phyloP scores from a whole-genome alignment of 2,797 vertebrate genomes.

The Linurgus olivaceus region DNA sequence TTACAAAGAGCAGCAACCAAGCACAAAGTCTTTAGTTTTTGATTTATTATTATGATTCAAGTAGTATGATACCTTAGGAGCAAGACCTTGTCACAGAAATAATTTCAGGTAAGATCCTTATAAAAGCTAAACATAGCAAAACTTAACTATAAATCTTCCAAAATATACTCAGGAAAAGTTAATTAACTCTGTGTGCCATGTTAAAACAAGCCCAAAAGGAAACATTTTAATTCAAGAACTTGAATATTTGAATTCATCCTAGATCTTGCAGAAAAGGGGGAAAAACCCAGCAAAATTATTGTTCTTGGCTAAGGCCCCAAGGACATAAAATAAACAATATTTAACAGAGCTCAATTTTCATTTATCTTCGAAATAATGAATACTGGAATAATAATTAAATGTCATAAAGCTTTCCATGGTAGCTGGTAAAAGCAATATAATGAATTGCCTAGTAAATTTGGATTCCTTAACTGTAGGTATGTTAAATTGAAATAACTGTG shows the following conservation, averaged over 20 bases:
- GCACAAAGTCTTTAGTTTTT: background rate
- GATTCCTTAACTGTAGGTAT: background rate
- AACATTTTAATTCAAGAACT: conserved; percentile 43
- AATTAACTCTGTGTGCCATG: background rate
- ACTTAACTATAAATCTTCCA: background rate
- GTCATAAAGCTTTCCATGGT: background rate
- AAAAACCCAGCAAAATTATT: background rate
- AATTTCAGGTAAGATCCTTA: background rate
- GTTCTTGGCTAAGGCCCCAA: background rate
- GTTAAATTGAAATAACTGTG: background rate
- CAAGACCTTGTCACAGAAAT: background rate
- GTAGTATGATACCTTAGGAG: background rate
- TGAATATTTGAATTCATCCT: background rate
- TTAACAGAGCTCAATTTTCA: conserved; percentile 28
- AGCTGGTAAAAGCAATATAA: background rate
- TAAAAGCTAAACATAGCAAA: background rate
- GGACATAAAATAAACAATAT: conserved; percentile 30
- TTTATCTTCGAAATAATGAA: conserved; percentile 30
- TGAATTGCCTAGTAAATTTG: background rate
- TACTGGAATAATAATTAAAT: conserved; percentile 34
- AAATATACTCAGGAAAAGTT: background rate
- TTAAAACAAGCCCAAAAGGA: conserved; percentile 40
- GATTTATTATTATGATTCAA: background rate
- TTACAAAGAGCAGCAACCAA: background rate
- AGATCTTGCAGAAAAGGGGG: background rate